These are phyloP conservation scores for Tichodroma muraria DNA, from an alignment of 2,113 vertebrate species.

Conservation along the genomic window DNA sequence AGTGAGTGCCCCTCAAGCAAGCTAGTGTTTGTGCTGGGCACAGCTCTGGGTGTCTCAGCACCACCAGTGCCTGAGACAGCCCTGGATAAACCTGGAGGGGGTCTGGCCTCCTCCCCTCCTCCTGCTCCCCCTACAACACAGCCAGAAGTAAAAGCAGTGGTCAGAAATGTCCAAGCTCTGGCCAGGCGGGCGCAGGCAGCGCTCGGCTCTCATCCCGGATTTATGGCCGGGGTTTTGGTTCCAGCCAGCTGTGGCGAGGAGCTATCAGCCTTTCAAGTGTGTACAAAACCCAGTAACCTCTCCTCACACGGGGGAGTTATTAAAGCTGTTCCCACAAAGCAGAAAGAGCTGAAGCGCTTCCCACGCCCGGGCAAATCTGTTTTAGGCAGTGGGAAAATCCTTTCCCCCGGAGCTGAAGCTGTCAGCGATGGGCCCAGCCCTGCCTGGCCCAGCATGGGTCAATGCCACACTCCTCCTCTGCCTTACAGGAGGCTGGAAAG, in stretches of 20 bases:
- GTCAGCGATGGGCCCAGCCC: not conserved
- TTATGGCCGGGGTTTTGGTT: slow-evolving; percentile 25
- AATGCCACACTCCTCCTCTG: not conserved
- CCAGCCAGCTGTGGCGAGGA: slow-evolving; percentile 24
- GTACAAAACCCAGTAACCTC: slow-evolving; percentile 46
- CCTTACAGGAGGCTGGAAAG: not conserved
- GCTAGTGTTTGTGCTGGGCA: not conserved
- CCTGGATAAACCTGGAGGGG: not conserved
- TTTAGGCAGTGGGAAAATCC: slow-evolving; percentile 48
- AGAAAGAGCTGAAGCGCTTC: not conserved
- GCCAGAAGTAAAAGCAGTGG: not conserved
- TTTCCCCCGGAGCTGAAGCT: not conserved
- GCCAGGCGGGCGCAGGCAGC: not conserved
- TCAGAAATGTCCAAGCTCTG: not conserved
- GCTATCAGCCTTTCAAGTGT: slow-evolving; percentile 45
- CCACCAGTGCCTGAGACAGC: too few species aligned
- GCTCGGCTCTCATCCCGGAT: not conserved
- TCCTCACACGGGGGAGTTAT: slow-evolving; percentile 50
- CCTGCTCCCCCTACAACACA: not conserved
- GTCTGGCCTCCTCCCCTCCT: not conserved
- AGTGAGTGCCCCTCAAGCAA: rapidly evolving
- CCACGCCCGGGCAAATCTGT: slow-evolving; percentile 25
- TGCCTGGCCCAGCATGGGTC: not conserved
- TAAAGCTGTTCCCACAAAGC: slow-evolving; percentile 57
- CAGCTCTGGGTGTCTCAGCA: not conserved